A percentile compares a stretch with the other conserved stretches of the same genome.
These are phyloP conservation scores for Drosophila peninsularis DNA, from an alignment of 2,888 invertebrate species.

Conservation along the genomic window DNA sequence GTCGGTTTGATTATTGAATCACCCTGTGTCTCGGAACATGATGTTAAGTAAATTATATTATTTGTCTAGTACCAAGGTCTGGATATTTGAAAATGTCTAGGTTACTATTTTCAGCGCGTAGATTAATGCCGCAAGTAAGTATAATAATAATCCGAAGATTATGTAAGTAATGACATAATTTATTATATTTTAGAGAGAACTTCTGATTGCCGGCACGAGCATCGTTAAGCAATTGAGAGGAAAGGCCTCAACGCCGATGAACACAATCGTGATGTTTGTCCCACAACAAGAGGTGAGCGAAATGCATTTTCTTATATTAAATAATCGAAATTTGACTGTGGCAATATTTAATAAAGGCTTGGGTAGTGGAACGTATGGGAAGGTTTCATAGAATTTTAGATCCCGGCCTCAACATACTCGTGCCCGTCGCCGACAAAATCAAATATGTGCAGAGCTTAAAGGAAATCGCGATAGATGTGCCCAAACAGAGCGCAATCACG, in stretches of 20 bases:
- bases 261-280: slow-evolving; percentile 98
- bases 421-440: slow-evolving; percentile 96
- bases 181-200: slow-evolving; percentile 55
- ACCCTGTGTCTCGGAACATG: slow-evolving; percentile 55
- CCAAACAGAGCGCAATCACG: slow-evolving; percentile 99
- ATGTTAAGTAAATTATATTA: slow-evolving; percentile 43
- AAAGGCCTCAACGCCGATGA: slow-evolving; percentile 89
- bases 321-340: slow-evolving; percentile 54
- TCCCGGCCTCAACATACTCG: slow-evolving; percentile 96
- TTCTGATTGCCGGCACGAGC: slow-evolving; percentile 67
- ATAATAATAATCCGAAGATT: neutral
- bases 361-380: slow-evolving; percentile 99
- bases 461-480: slow-evolving; percentile 99
- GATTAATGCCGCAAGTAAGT: slow-evolving; percentile 61
- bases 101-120: slow-evolving; percentile 60
- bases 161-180: slow-evolving; percentile 9
- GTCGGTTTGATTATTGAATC: slow-evolving; percentile 12
- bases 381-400: slow-evolving; percentile 96
- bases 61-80: slow-evolving; percentile 43
- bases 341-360: slow-evolving; percentile 87
- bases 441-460: slow-evolving; percentile 99
- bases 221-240: slow-evolving; percentile 57
- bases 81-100: slow-evolving; percentile 56
- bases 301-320: slow-evolving; percentile 31
- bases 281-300: slow-evolving; percentile 97